A percentile compares a stretch with the other conserved stretches of the same genome.
These are phyloP conservation scores for Odontocolon sp. DNA, from an alignment of 2,888 invertebrate species.

Conservation along the genomic window DNA sequence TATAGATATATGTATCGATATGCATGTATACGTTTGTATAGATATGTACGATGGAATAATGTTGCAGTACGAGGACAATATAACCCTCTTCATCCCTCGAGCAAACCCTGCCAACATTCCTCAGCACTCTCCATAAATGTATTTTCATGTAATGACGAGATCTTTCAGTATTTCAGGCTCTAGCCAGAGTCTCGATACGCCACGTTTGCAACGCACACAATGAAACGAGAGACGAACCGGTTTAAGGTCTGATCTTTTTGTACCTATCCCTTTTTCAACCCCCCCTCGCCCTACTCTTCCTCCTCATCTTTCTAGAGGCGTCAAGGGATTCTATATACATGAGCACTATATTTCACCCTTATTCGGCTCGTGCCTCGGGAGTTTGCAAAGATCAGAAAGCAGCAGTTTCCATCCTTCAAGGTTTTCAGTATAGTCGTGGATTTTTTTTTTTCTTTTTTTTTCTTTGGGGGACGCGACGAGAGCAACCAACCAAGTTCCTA, in stretches of 20 bases:
- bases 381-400: slow-evolving; percentile 21
- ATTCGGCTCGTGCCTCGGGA: slow-evolving; percentile 13
- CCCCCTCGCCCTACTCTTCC: too few species aligned
- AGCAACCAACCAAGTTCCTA: slow-evolving; percentile 9
- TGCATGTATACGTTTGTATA: not conserved
- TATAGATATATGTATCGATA: not conserved
- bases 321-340: slow-evolving; percentile 22
- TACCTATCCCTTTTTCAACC: too few species aligned
- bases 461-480: slow-evolving; percentile 26
- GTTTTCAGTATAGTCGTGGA: slow-evolving; percentile 21
- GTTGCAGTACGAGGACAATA: slow-evolving; percentile 19
- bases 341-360: slow-evolving; percentile 4
- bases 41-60: not conserved
- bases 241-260: slow-evolving; percentile 34
- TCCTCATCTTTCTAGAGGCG: slow-evolving; percentile 17
- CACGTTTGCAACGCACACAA: not conserved
- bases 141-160: slow-evolving; percentile 61
- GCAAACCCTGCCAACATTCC: too few species aligned
- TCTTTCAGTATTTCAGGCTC: slow-evolving; percentile 27
- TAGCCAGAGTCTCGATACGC: slow-evolving; percentile 15
- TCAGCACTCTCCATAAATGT: slow-evolving; percentile 53
- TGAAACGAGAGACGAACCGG: slow-evolving; percentile 21
- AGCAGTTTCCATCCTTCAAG: slow-evolving; percentile 28
- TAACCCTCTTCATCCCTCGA: slow-evolving; percentile 24
- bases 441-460: slow-evolving; percentile 33